Base-by-base conservation (phyloP, 2,888 invertebrate genomes). In the Dione juno region DNA sequence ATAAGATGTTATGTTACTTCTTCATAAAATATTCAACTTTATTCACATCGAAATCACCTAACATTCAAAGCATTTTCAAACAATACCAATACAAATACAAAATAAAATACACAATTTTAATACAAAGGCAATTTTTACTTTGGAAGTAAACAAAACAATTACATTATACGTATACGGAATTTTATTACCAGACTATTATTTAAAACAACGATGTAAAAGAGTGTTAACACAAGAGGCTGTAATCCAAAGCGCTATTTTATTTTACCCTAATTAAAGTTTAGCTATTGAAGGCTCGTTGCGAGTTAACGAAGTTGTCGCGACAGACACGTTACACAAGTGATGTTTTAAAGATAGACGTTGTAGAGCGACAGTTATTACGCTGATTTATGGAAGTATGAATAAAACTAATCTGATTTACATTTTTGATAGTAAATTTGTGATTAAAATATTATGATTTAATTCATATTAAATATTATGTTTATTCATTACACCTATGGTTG, bases 261-360 rank as follows among this genome's bases (percentile, higher is more conserved):
- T 88, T 86, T 85, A 87, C 86, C 87, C 87, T 86, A 87, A 90
- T 89, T 90, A 88, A 90, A 90, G 89, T 90, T 90, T 85, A 82
- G 85, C 88, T 85, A 89, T 89, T 87, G 87, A 81, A 86, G 85
- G 85, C 82, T 83, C 87, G 85, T 89, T 88, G 84, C 80, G 84
- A 81, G 84, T 87, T 88, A 88, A 88, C 88, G 82, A 86, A 88
- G 83, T 88, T 88, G 86, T 83, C 79, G 79, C 78, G 78, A 78
- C 77, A 78, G 81, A 82, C 81, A 81, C 80, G 83, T 80, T 83
- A 80, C 82, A 74, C 71, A 74, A 77, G 78, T 79, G 77, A 63
- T 37, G 48, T 50, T 50, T 50, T 50, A 37, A 48, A 48, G 50
- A 64, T 37, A 37, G 50, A 50, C 50, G 35, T 16, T 7, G 37